A percentile compares a stretch with the other conserved stretches of the same genome.
Conservation (phyloP, 2,113 vertebrate genomes). For the Leptosomus discolor region DNA sequence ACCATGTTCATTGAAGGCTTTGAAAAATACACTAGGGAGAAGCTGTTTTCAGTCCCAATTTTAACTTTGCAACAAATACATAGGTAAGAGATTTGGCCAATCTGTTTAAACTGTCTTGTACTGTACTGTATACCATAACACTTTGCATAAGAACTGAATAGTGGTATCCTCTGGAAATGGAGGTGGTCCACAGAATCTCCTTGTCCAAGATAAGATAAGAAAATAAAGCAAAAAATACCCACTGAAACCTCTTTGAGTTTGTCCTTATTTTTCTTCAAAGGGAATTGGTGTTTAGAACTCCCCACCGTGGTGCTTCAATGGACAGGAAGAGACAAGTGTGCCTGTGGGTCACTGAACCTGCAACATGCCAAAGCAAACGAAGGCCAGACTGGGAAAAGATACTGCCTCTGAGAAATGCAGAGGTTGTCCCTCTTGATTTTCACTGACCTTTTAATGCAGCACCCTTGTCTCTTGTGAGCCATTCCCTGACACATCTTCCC, state of each 20-base stretch:
- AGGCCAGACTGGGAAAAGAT: background rate
- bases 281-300: background rate
- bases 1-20: background rate
- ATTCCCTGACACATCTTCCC: background rate
- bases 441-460: background rate
- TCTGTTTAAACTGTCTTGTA: background rate
- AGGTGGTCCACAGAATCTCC: background rate
- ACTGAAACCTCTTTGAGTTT: background rate
- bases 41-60: background rate
- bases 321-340: background rate
- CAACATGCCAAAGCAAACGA: background rate
- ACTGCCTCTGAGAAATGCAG: background rate
- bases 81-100: background rate
- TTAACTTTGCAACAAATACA: background rate
- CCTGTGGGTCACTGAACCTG: no score
- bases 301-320: background rate
- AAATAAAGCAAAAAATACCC: background rate
- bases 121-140: accelerated
- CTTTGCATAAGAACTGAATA: background rate
- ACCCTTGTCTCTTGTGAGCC: background rate
- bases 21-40: background rate
- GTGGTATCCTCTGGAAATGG: background rate
- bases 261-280: background rate
- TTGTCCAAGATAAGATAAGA: background rate
- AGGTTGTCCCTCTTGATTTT: background rate